These are phyloP conservation scores for Macaca fascicularis DNA, from an alignment of 2,113 vertebrate species.

Conservation along the genomic window T2T-MFA8v1.1 NC_088387.1:11250501-11251000, in stretches of 20 bases:
- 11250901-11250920: background rate
- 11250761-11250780: background rate
- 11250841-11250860: background rate
- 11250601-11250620: background rate
- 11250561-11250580: background rate
- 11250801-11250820: background rate
- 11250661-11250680: rapidly evolving
- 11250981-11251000: background rate
- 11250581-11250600: background rate
- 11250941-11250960: background rate
- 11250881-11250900: background rate
- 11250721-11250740: background rate
- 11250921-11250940: background rate
- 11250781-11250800: background rate
- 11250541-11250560: too few species aligned
- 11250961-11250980: too few species aligned
- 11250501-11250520: rapidly evolving
- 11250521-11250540: background rate
- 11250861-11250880: background rate
- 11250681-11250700: too few species aligned
- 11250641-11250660: background rate
- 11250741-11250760: background rate
- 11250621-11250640: background rate
- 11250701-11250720: background rate
- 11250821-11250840: background rate